These are phyloP conservation scores for Psammodynastes pulverulentus DNA, from an alignment of 2,113 vertebrate species.

Conservation along the genomic window DNA sequence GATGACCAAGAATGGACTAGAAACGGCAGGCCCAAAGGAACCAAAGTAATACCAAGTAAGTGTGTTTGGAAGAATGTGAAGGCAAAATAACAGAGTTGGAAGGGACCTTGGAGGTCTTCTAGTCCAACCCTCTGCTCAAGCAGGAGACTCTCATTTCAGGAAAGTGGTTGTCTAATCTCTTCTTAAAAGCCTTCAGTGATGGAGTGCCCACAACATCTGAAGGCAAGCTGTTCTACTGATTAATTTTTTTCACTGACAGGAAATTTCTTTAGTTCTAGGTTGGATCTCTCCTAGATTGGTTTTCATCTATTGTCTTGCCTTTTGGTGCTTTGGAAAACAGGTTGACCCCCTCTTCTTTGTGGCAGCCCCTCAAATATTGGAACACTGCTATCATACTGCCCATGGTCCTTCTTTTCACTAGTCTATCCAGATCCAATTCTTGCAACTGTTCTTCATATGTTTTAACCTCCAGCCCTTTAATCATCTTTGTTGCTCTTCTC, in stretches of 20 bases:
- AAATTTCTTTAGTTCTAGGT: neutral
- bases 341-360: neutral
- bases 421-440: neutral
- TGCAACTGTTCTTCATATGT: neutral
- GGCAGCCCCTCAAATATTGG: neutral
- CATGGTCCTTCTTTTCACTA: neutral
- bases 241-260: neutral
- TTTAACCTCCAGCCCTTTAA: neutral
- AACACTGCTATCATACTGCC: neutral
- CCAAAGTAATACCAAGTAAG: neutral
- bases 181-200: neutral
- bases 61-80: neutral
- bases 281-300: neutral
- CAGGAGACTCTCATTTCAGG: neutral
- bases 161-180: neutral
- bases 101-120: neutral
- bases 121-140: neutral
- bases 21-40: neutral
- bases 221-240: neutral
- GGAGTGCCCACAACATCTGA: neutral
- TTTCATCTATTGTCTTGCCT: neutral
- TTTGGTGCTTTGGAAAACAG: neutral
- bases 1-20: neutral
- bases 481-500: neutral
- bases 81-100: constrained; percentile 50